phyloP scores from a whole-genome alignment of 2,113 vertebrate species.

The Neolamprologus tretocephalus region DNA sequence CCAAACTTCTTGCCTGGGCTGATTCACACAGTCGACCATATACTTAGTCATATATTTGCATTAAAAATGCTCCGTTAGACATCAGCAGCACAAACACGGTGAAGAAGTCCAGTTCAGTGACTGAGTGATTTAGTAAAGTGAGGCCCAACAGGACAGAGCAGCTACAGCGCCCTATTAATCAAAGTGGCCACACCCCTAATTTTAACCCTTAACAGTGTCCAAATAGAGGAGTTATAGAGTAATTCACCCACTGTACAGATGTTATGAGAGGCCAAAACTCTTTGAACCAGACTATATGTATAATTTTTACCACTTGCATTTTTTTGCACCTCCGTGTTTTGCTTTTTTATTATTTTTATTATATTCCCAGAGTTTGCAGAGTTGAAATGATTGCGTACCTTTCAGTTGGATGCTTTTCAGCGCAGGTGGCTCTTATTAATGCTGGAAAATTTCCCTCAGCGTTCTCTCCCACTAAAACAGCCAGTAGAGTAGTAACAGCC shows the following conservation, averaged over 20 bases:
- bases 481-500: not conserved
- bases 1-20: not conserved
- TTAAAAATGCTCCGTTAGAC: not conserved
- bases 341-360: not conserved
- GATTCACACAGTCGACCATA: not conserved
- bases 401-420: not conserved
- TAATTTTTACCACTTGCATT: not conserved
- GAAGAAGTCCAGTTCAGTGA: not conserved
- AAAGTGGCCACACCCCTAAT: not conserved
- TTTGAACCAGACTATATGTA: not conserved
- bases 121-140: not conserved
- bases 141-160: not conserved
- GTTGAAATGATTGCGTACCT: not conserved
- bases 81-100: not conserved
- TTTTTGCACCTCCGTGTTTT: not conserved
- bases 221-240: not conserved
- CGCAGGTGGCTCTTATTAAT: not conserved
- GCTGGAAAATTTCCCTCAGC: not conserved
- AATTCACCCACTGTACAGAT: not conserved
- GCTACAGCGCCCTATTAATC: accelerated
- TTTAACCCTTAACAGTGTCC: not conserved
- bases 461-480: not conserved
- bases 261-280: not conserved
- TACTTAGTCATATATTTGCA: not conserved
- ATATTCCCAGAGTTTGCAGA: not conserved